Evolutionary conservation across 2,797 vertebrate species (phyloP).

Genomic region (Coendou prehensilis): DNA sequence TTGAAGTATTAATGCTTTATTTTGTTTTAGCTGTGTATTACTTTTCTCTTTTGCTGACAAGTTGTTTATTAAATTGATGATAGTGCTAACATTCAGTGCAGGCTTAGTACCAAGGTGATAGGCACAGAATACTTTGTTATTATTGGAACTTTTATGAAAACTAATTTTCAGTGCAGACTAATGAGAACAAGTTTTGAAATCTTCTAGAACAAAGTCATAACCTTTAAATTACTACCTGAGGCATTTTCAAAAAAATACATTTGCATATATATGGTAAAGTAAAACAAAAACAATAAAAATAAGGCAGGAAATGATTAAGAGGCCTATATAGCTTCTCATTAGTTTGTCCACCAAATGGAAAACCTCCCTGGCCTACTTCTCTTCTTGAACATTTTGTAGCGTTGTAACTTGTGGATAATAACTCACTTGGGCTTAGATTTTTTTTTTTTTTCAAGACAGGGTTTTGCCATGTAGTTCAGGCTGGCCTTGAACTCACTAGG

Average conservation of each 20-base stretch:
- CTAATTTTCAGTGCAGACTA: conserved; percentile 6
- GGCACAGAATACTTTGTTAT: background rate
- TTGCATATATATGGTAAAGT: background rate
- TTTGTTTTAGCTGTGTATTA: conserved; percentile 32
- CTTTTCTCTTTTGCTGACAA: conserved; percentile 8
- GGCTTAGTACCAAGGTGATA: conserved; percentile 3
- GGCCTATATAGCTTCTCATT: background rate
- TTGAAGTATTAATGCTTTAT: background rate
- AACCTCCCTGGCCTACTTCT: background rate
- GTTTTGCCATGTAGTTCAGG: background rate
- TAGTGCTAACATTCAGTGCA: background rate
- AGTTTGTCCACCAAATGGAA: background rate
- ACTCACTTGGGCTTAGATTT: background rate
- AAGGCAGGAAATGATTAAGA: background rate
- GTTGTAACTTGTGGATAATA: background rate
- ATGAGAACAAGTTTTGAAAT: conserved; percentile 54
- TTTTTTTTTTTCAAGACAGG: background rate
- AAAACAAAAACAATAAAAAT: background rate
- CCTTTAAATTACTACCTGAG: conserved; percentile 24
- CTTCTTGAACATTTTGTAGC: background rate
- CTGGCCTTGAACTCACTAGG: background rate
- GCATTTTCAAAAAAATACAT: conserved; percentile 5
- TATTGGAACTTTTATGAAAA: background rate
- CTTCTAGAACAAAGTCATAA: conserved; percentile 48
- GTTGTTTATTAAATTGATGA: conserved; percentile 42